Evolutionary conservation across 2,797 vertebrate species (phyloP).

Genomic region (Calcarius lapponicus): DNA sequence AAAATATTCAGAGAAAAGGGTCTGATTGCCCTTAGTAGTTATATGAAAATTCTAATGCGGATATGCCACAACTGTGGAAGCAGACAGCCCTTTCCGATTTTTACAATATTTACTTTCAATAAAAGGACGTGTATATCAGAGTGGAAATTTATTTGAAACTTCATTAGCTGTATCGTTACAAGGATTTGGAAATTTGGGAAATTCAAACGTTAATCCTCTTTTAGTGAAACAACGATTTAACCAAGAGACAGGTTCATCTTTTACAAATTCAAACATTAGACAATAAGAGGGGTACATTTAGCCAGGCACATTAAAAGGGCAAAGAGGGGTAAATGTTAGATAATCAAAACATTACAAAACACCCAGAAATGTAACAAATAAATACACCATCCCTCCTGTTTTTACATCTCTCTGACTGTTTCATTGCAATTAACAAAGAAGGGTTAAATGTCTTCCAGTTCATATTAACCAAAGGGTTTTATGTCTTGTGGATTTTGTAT

Average conservation of each 20-base stretch:
- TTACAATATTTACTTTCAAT: constrained; percentile 70
- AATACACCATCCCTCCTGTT: constrained; percentile 38
- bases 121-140: constrained; percentile 46
- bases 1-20: constrained; percentile 99
- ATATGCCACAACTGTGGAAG: constrained; percentile 77
- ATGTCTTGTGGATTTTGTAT: constrained; percentile 69
- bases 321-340: not conserved
- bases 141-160: constrained; percentile 65
- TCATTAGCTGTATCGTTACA: constrained; percentile 59
- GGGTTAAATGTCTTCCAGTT: constrained; percentile 66
- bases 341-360: constrained; percentile 55
- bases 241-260: constrained; percentile 62
- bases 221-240: constrained; percentile 64
- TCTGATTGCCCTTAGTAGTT: constrained; percentile 95
- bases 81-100: constrained; percentile 61
- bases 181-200: constrained; percentile 51
- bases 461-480: constrained; percentile 65
- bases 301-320: constrained; percentile 55
- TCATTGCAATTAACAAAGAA: constrained; percentile 64
- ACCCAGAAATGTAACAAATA: constrained; percentile 57
- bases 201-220: constrained; percentile 60
- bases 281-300: constrained; percentile 58
- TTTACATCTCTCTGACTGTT: constrained; percentile 38
- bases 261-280: constrained; percentile 57
- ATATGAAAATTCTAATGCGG: constrained; percentile 93